Evolutionary conservation across 2,888 invertebrate species (phyloP).

Genomic region (Ophion ellenae): DNA sequence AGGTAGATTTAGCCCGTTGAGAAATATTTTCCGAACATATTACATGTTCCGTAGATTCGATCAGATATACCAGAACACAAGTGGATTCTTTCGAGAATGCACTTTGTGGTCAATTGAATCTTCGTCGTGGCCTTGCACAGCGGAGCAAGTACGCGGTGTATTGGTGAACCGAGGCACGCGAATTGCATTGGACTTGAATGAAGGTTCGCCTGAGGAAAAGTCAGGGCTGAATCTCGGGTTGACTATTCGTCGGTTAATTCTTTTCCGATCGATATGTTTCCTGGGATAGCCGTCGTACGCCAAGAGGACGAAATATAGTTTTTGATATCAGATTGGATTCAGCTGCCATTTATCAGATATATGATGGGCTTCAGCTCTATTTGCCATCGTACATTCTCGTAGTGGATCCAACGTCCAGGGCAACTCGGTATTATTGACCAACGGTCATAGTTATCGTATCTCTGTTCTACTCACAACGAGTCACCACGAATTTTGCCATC

Average conservation of each 20-base stretch:
- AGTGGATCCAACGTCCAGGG: background rate
- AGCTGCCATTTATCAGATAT: too few species aligned
- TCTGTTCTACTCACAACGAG: background rate
- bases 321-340: too few species aligned
- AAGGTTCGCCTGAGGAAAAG: background rate
- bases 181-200: background rate
- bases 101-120: background rate
- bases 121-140: background rate
- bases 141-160: background rate
- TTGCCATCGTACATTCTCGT: background rate
- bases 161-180: background rate
- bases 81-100: background rate
- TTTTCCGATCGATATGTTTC: background rate
- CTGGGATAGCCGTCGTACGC: background rate
- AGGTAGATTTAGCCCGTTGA: too few species aligned
- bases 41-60: background rate
- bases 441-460: slow-evolving; percentile 3
- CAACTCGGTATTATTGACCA: slow-evolving; percentile 12
- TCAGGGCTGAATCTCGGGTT: background rate
- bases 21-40: too few species aligned
- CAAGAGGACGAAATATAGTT: background rate
- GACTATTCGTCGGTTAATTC: background rate
- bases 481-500: background rate
- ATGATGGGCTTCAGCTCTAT: background rate
- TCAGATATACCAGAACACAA: background rate